Percentiles rank a stretch among this genome's conserved stretches.
phyloP scores from a whole-genome alignment of 2,888 invertebrate species.

The Tetragnatha montana region DNA sequence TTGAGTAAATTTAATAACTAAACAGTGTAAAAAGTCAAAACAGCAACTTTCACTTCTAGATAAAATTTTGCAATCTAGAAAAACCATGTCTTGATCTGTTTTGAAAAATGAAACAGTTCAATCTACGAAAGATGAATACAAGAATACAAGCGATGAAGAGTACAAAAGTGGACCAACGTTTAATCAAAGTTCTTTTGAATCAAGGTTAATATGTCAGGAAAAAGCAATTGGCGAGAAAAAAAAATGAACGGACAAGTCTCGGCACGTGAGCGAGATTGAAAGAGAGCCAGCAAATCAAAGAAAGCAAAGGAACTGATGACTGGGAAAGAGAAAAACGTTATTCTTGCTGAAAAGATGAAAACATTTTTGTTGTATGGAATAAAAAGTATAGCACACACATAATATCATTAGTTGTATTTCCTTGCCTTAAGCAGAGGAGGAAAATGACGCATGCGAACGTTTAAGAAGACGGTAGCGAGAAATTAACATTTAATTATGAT shows the following conservation, averaged over 20 bases:
- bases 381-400: too few species aligned
- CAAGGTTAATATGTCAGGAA: conserved; percentile 7
- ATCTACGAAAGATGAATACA: neutral
- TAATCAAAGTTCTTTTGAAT: conserved; percentile 8
- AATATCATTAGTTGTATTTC: too few species aligned
- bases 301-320: neutral
- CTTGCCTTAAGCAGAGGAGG: too few species aligned
- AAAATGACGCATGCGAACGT: too few species aligned
- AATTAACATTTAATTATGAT: too few species aligned
- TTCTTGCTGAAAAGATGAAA: too few species aligned
- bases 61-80: too few species aligned
- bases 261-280: neutral
- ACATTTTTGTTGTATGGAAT: too few species aligned
- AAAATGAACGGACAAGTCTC: neutral
- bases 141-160: neutral
- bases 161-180: neutral
- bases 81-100: neutral
- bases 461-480: too few species aligned
- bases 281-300: neutral
- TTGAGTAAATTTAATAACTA: too few species aligned
- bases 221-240: neutral
- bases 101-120: neutral
- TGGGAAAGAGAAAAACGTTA: neutral
- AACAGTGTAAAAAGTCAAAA: too few species aligned
- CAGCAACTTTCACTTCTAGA: too few species aligned